A percentile compares a stretch with the other conserved stretches of the same genome.
Evolutionary conservation across 1,140 invertebrate species (phyloP).

Genomic region (Heliconius melpomene): DNA sequence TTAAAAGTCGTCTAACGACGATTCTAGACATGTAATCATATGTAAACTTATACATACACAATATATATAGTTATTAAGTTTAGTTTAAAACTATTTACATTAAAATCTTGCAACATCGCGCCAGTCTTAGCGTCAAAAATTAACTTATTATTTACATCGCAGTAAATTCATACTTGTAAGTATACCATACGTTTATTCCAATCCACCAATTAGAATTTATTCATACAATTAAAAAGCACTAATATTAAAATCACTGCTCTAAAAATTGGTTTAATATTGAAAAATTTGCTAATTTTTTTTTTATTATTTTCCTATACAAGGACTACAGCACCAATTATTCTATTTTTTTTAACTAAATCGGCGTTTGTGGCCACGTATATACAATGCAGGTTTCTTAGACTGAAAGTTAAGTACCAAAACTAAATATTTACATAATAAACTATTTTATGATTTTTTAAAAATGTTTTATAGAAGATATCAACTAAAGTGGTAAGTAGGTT

Average conservation of each 20-base stretch:
- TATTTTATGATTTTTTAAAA: not conserved
- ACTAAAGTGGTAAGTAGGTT: too few species aligned
- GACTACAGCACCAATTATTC: constrained; percentile 34
- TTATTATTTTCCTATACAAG: constrained; percentile 21
- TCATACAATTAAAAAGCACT: not conserved
- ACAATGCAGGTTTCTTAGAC: constrained; percentile 26
- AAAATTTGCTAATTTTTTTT: not conserved
- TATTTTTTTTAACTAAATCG: constrained; percentile 26
- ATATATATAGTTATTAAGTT: not conserved
- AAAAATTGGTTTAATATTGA: not conserved
- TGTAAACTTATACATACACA: not conserved
- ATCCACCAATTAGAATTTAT: not conserved
- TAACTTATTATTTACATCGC: not conserved
- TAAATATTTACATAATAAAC: constrained; percentile 4
- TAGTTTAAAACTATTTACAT: not conserved
- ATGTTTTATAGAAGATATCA: not conserved
- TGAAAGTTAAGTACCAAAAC: not conserved
- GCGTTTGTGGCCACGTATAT: constrained; percentile 22
- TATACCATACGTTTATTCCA: not conserved
- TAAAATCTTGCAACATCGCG: not conserved
- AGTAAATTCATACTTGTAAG: not conserved
- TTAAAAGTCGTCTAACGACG: too few species aligned
- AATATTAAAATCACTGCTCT: not conserved
- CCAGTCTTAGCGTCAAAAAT: not conserved
- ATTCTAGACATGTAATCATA: too few species aligned